These are phyloP conservation scores for Chlorodrepanis virens DNA, from an alignment of 2,113 vertebrate genomes.

Conservation along the genomic window DNA sequence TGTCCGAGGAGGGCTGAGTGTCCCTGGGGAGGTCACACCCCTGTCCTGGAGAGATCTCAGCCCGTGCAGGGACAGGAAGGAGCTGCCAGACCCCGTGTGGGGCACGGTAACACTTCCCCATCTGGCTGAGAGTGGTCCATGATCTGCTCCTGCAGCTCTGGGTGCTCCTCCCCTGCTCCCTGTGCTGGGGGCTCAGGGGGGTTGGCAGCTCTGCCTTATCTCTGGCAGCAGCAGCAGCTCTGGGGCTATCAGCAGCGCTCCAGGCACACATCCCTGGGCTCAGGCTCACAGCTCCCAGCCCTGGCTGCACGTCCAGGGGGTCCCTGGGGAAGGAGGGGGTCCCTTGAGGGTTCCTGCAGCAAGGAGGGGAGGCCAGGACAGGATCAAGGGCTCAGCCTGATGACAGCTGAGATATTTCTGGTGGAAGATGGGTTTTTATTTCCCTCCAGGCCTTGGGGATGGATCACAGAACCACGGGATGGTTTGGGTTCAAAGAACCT, in stretches of 20 bases:
- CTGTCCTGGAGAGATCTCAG: neutral
- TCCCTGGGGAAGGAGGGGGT: neutral
- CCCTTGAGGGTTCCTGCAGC: neutral
- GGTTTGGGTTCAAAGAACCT: neutral
- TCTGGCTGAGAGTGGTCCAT: neutral
- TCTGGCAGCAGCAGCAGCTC: rapidly evolving
- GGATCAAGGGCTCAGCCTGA: neutral
- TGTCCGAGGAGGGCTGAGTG: neutral
- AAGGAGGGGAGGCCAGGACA: neutral
- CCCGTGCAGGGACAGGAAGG: neutral
- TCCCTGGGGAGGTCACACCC: neutral
- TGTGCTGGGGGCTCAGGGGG: rapidly evolving
- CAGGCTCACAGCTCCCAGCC: neutral
- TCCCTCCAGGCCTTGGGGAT: neutral
- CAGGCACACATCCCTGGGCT: neutral
- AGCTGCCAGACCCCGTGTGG: rapidly evolving
- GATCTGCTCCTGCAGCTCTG: rapidly evolving
- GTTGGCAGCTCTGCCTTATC: neutral
- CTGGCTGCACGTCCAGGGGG: neutral
- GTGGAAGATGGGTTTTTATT: neutral
- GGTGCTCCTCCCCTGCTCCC: neutral
- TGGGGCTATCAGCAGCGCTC: neutral
- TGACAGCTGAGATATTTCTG: neutral
- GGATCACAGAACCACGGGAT: too few species aligned
- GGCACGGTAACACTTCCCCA: rapidly evolving